These are phyloP conservation scores for Limonius californicus DNA, from an alignment of 1,140 invertebrate genomes.

Conservation along the genomic window DNA sequence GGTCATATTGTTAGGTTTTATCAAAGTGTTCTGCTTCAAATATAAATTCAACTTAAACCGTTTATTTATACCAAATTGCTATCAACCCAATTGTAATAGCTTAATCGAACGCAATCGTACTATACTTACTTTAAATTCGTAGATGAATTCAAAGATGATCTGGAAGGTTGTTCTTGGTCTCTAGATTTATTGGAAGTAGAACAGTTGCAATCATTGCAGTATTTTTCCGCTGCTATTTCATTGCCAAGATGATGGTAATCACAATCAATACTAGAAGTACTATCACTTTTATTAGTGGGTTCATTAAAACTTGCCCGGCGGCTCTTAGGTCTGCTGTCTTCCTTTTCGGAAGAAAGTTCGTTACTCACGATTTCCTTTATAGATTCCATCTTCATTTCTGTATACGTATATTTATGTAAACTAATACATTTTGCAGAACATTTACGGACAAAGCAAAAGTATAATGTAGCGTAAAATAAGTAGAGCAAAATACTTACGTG, in stretches of 20 bases:
- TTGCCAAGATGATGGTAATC: no score
- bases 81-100: neutral
- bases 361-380: constrained; percentile 29
- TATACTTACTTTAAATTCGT: constrained; percentile 2
- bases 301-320: no score
- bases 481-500: constrained; percentile 32
- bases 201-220: neutral
- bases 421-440: no score
- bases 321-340: no score
- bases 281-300: no score
- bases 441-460: no score
- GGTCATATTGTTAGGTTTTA: neutral
- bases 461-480: neutral
- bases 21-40: neutral
- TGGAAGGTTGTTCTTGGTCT: constrained; percentile 8
- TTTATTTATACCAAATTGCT: no score
- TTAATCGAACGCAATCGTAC: no score
- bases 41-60: neutral
- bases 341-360: constrained; percentile 16
- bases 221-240: no score
- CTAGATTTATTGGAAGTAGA: constrained; percentile 10
- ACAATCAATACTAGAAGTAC: no score
- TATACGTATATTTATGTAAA: no score
- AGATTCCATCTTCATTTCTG: constrained; percentile 30
- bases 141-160: neutral